Conservation (phyloP, 1,140 invertebrate species). For the Mesaphorura yosii region DNA sequence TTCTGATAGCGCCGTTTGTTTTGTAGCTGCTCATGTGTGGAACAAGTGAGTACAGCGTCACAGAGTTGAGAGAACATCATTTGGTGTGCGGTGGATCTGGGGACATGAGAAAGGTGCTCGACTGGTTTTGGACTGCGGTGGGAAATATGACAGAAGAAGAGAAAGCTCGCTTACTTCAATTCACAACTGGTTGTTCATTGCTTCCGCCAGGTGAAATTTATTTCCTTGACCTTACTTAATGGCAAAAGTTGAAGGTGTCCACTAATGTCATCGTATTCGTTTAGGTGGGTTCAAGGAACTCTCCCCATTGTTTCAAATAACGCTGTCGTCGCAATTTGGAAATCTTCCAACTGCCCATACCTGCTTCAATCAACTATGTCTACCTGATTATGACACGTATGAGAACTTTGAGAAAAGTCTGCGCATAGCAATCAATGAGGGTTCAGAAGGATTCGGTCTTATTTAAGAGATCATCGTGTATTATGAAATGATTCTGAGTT, state of each 20-base stretch:
- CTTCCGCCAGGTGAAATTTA: conserved; percentile 31
- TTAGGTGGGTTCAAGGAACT: conserved; percentile 74
- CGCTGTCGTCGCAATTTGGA: conserved; percentile 73
- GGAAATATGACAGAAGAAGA: conserved; percentile 84
- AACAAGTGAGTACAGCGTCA: conserved; percentile 80
- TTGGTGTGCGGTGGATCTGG: conserved; percentile 68
- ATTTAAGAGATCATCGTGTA: conserved; percentile 43
- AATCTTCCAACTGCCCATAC: conserved; percentile 48
- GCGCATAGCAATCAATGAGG: conserved; percentile 84
- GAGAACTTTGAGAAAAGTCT: conserved; percentile 85
- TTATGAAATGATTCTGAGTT: background rate
- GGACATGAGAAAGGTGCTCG: conserved; percentile 70
- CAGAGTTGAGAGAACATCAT: conserved; percentile 78
- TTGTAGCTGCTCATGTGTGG: conserved; percentile 76
- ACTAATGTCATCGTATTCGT: no score
- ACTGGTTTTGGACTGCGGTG: conserved; percentile 91
- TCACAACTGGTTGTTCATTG: conserved; percentile 61
- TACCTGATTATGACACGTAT: conserved; percentile 87
- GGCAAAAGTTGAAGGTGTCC: no score
- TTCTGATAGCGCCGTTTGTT: conserved; percentile 2
- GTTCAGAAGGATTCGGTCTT: conserved; percentile 90
- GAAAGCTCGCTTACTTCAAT: conserved; percentile 83
- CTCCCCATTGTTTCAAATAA: conserved; percentile 81
- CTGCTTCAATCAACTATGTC: conserved; percentile 90
- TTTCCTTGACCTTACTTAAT: no score